Evolutionary conservation across 2,888 invertebrate species (phyloP).

Genomic region (Campoletis raptor): DNA sequence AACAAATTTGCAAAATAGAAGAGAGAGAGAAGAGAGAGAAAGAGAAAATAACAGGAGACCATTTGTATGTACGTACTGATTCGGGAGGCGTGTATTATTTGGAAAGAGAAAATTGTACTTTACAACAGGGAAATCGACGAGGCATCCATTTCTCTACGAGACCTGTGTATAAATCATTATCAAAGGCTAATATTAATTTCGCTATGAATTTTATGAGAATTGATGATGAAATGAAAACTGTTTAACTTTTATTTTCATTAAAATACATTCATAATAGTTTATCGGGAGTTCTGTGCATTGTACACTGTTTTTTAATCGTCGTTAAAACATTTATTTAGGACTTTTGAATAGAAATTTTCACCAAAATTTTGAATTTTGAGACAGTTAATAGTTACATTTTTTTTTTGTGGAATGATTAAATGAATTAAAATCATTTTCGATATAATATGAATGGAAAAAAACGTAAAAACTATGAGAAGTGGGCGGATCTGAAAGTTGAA

Average conservation of each 20-base stretch:
- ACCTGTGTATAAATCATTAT: neutral
- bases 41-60: neutral
- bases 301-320: neutral
- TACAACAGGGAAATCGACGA: constrained; percentile 18
- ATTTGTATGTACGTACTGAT: constrained; percentile 7
- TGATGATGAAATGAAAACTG: neutral
- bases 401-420: neutral
- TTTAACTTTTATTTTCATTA: neutral
- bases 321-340: neutral
- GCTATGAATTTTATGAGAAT: neutral
- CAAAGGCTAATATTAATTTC: neutral
- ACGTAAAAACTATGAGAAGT: neutral
- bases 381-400: neutral
- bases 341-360: neutral
- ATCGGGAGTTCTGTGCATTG: neutral
- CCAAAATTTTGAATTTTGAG: neutral
- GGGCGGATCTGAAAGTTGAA: constrained; percentile 14
- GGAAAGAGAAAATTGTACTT: constrained; percentile 20
- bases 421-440: neutral
- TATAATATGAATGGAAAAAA: neutral
- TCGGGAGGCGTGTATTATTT: constrained; percentile 3
- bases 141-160: constrained; percentile 10
- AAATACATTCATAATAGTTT: neutral
- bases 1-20: neutral
- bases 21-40: neutral